These are phyloP conservation scores for Harpalus rufipes DNA, from an alignment of 2,888 invertebrate genomes.

Conservation along the genomic window DNA sequence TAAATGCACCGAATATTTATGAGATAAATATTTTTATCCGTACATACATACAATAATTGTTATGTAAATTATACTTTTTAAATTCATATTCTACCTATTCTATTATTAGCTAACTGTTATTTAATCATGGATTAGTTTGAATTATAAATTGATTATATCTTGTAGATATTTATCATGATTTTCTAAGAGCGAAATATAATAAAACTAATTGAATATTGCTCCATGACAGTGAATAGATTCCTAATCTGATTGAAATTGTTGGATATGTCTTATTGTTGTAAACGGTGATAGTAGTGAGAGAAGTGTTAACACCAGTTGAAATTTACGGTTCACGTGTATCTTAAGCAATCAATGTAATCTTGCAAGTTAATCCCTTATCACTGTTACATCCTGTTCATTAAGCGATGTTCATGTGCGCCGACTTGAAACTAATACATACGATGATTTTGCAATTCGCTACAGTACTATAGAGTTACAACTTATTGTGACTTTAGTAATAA, in stretches of 20 bases:
- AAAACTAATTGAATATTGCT: not conserved
- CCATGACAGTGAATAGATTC: not conserved
- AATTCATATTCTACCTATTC: not conserved
- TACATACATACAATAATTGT: too few species aligned
- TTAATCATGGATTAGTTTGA: not conserved
- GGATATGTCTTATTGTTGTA: not conserved
- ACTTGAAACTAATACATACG: conserved; percentile 32
- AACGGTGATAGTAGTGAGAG: not conserved
- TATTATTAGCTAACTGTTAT: not conserved
- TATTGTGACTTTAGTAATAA: not conserved
- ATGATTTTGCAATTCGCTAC: not conserved
- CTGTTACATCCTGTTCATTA: conserved; percentile 6
- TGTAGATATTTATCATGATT: not conserved
- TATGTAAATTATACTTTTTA: too few species aligned
- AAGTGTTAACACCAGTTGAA: not conserved
- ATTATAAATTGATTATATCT: not conserved
- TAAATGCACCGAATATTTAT: too few species aligned
- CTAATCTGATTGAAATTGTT: not conserved
- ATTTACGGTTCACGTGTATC: conserved; percentile 30
- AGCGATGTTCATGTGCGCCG: conserved; percentile 11
- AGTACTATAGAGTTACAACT: not conserved
- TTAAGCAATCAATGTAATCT: conserved; percentile 27
- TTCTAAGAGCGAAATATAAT: not conserved
- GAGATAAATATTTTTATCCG: too few species aligned
- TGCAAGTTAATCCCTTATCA: conserved; percentile 4